Evolutionary conservation across 2,113 vertebrate species (phyloP), one percentile per base, ranked within the genome.

Genomic region (Hypanus sabinus): DNA sequence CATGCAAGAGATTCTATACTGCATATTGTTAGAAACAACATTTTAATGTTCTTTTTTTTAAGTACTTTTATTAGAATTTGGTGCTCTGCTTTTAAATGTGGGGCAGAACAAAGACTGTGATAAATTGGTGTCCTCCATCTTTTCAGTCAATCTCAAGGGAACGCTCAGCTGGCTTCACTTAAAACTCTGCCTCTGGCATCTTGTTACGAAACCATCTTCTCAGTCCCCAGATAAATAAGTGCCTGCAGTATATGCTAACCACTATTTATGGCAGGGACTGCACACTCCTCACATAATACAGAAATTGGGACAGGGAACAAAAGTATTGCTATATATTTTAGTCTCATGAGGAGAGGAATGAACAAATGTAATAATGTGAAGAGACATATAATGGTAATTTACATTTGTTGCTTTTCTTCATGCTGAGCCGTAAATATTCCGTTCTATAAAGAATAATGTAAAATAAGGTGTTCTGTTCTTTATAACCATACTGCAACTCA

Each of bases 171-270:
- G 95, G 96, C 95, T 95, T 94, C 95, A 95, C 96, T 96, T 95
- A 93, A 95, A 90, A 96, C 96, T 95, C 96, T 96, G 96, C 96
- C 96, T 96, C 95, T 95, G 96, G 96, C 95, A 3, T 95, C 95
- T 96, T 95, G 96, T 96, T 96, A 97, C 95, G 95, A 96, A 95
- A 95, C 95, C 94, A 96, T 95, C 94, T 94, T 95, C 96, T 96
- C 95, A 95, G 96, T 96, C 96, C 96, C 95, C 95, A 95, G 96
- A 96, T 96, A 95, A 95, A 96, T 95, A 73, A 95, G 95, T 95
- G 96, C 96, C 96, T 96, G 95, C 95, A 95, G 96, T 88, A 94
- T 96, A 96, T 94, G 96, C 97, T 97, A 96, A 97, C 96, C 96
- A 96, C 96, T 96, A 96, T 96, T 97, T 96, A 96, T 95, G 95